Evolutionary conservation across 2,113 vertebrate species (phyloP), one percentile per base, ranked within the genome.

Genomic region (Eurypyga helias): DNA sequence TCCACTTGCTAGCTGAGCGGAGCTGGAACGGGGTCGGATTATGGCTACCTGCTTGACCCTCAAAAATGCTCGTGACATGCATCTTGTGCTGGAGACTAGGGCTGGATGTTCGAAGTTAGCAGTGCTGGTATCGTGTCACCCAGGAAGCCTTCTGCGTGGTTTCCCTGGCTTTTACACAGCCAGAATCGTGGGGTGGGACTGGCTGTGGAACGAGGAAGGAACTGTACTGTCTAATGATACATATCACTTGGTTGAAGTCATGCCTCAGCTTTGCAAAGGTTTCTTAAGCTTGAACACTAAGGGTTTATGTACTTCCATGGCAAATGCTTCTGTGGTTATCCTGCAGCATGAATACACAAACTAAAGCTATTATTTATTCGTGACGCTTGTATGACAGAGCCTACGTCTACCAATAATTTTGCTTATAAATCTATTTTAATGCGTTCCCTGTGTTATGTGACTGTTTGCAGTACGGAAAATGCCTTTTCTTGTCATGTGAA

Each of bases 351-450:
- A 95, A 71, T 71, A 52, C 52, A 91, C 83, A 84, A 95, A 80
- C 90, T 83, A 87, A 76, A 64, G 46, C 87, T 94, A 31, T 92
- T 95, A 77, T 76, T 95, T 94, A 87, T 58, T 66, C 28, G 84
- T 95, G 87, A 93, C 72, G 67, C 86, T 96, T 96, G 93, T 93
- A 79, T 95, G 55, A 91, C 88, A 87, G 97, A 77, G 43, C 75
- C 67, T 80, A 88, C 9, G 16, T 95, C 83, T 95, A 91, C 55
- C 58, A 92, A 73, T 93, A 90, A 89, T 97, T 97, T 95, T 93
- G 70, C 87, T 91, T 94, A 94, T 89, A 94, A 87, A 89, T 97
- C 86, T 91, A 23, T 90, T 95, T 90, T 92, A 91, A 79, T 81
- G 65, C 71, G 92, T 77, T 88, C 45, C 9, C 28, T 62, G 65